A percentile compares a stretch with the other conserved stretches of the same genome.
These are phyloP conservation scores for Engraulis encrasicolus DNA, from an alignment of 2,113 vertebrate genomes.

Conservation along the genomic window DNA sequence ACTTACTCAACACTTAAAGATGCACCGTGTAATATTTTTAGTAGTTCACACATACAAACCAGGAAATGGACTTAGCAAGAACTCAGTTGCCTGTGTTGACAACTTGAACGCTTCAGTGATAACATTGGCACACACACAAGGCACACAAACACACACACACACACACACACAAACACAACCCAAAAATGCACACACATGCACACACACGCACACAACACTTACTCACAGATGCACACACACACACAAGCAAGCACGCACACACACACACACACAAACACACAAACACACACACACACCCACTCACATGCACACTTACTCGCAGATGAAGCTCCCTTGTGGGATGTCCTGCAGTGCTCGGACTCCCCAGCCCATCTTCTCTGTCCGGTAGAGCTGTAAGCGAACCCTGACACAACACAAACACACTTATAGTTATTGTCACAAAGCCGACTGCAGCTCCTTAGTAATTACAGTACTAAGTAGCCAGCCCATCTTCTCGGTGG, in stretches of 20 bases:
- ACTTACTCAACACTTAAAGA: no score
- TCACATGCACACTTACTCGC: slow-evolving; percentile 79
- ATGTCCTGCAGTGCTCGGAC: slow-evolving; percentile 89
- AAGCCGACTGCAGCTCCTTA: neutral
- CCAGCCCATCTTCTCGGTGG: no score
- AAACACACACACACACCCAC: slow-evolving; percentile 28
- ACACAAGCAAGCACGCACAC: no score
- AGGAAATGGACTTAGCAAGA: no score
- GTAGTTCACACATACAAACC: no score
- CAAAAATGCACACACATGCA: no score
- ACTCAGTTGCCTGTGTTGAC: no score
- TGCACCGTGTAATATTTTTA: no score
- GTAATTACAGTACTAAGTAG: no score
- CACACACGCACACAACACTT: slow-evolving; percentile 54
- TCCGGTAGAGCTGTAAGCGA: slow-evolving; percentile 89
- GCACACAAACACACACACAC: neutral
- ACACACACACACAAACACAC: neutral
- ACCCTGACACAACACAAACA: slow-evolving; percentile 73
- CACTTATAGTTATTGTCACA: slow-evolving; percentile 26
- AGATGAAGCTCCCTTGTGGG: slow-evolving; percentile 92
- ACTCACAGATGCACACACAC: slow-evolving; percentile 85
- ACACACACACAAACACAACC: no score
- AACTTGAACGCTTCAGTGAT: no score
- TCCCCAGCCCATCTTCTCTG: slow-evolving; percentile 94
- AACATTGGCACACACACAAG: slow-evolving; percentile 23